phyloP scores from a whole-genome alignment of 2,888 invertebrate genomes.

The Hirtodrosophila alboralis region DNA sequence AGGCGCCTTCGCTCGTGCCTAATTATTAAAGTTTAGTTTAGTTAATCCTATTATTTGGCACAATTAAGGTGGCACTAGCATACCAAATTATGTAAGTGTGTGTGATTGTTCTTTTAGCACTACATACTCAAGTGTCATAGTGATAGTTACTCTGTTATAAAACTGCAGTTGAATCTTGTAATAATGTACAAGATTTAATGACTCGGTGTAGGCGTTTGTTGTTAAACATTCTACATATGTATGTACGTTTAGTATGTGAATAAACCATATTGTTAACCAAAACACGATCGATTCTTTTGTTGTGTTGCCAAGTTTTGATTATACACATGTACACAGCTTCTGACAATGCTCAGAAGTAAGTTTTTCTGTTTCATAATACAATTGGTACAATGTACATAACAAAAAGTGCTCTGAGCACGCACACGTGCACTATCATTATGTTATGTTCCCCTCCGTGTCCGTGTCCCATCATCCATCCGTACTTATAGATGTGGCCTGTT shows the following conservation, averaged over 20 bases:
- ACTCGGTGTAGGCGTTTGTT: conserved; percentile 39
- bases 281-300: not conserved
- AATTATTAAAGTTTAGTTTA: conserved; percentile 61
- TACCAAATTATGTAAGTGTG: conserved; percentile 47
- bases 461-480: no score
- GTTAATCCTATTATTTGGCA: conserved; percentile 57
- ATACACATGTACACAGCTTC: not conserved
- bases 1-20: conserved; percentile 55
- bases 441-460: not conserved
- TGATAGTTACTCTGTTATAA: conserved; percentile 12
- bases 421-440: conserved; percentile 38
- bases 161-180: conserved; percentile 4
- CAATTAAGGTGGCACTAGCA: conserved; percentile 30
- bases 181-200: not conserved
- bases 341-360: conserved; percentile 4
- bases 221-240: conserved; percentile 24
- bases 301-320: not conserved
- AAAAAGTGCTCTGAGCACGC: no score
- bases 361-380: conserved; percentile 53
- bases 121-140: not conserved
- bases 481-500: conserved; percentile 3
- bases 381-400: no score
- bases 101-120: not conserved
- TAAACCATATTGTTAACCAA: not conserved
- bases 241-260: conserved; percentile 2